phyloP scores from a whole-genome alignment of 92 coral and sea anemone species.

The Palythoa grandiflora region DNA sequence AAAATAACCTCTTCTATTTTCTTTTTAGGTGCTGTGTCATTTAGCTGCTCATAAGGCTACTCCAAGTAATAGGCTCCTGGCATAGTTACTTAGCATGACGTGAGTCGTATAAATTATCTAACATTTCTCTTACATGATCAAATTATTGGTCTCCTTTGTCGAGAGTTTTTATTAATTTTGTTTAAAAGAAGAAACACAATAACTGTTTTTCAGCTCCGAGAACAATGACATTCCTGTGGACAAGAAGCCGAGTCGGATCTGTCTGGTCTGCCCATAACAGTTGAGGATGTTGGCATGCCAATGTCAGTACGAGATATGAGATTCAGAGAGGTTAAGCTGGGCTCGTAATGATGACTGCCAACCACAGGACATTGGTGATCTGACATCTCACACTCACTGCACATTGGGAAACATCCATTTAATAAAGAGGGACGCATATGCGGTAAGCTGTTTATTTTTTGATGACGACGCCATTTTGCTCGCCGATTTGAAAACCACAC shows the following conservation, averaged over 20 bases:
- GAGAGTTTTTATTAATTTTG: not conserved
- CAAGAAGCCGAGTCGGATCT: constrained; percentile 53
- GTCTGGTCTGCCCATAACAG: constrained; percentile 33
- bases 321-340: constrained; percentile 72
- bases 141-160: not conserved
- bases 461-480: constrained; percentile 99
- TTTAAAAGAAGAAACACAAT: not conserved
- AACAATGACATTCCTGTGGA: constrained; percentile 85
- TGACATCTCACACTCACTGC: constrained; percentile 94
- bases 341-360: constrained; percentile 74
- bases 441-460: constrained; percentile 93
- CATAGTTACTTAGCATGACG: too few species aligned
- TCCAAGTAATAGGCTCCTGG: too few species aligned
- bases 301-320: constrained; percentile 62
- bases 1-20: too few species aligned
- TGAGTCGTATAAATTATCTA: too few species aligned
- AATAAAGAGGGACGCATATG: constrained; percentile 91
- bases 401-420: constrained; percentile 93
- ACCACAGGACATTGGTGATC: constrained; percentile 87
- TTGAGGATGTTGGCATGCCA: constrained; percentile 33
- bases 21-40: too few species aligned
- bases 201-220: constrained; percentile 61
- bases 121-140: not conserved
- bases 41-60: too few species aligned
- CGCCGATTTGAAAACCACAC: constrained; percentile 99